Percentiles rank a stretch among this genome's conserved stretches.
phyloP scores from a whole-genome alignment of 2,113 vertebrate genomes.

The Semnornis frantzii region DNA sequence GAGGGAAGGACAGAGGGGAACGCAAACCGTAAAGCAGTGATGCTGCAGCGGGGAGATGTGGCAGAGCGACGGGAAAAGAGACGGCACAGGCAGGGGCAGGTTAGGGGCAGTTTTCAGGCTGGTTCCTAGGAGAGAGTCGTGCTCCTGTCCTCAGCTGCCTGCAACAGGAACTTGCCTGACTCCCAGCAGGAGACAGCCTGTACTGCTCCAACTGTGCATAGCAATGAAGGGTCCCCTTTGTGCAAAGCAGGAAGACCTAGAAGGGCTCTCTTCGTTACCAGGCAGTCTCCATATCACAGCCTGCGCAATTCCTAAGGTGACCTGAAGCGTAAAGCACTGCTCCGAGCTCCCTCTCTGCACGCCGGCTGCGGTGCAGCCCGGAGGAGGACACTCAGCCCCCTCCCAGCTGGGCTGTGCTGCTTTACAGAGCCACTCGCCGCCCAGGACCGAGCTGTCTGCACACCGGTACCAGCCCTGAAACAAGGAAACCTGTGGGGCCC shows the following conservation, averaged over 20 bases:
- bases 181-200: background rate
- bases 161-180: background rate
- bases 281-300: background rate
- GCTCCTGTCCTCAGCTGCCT: slow-evolving; percentile 26
- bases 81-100: background rate
- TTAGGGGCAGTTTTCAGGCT: background rate
- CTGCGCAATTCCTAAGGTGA: background rate
- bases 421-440: background rate
- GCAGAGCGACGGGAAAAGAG: background rate
- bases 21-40: background rate
- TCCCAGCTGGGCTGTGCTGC: background rate
- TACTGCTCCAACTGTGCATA: background rate
- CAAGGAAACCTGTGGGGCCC: background rate
- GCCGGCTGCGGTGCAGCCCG: background rate
- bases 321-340: background rate
- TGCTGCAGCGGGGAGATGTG: background rate
- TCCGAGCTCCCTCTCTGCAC: background rate
- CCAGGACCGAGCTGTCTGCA: background rate
- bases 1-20: background rate
- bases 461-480: background rate
- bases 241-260: background rate
- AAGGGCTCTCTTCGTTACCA: background rate
- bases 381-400: background rate
- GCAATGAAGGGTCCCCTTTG: background rate
- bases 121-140: background rate